These are phyloP conservation scores for Aplodontia rufa DNA, from an alignment of 2,113 vertebrate species.

Conservation along the genomic window DNA sequence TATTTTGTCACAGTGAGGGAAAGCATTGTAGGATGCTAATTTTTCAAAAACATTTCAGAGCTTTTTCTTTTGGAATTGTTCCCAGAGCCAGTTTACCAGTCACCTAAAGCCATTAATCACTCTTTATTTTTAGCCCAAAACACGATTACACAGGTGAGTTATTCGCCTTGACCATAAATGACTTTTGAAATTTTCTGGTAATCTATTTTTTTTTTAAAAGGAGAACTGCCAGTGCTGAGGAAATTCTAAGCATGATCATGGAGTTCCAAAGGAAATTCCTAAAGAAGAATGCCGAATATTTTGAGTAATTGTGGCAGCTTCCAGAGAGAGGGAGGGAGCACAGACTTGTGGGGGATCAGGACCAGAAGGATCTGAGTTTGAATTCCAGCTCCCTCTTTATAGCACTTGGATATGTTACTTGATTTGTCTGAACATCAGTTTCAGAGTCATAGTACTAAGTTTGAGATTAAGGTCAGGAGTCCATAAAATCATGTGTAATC, in stretches of 20 bases:
- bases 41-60: neutral
- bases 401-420: neutral
- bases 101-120: neutral
- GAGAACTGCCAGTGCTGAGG: neutral
- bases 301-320: neutral
- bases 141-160: neutral
- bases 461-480: neutral
- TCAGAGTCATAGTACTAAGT: neutral
- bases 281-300: neutral
- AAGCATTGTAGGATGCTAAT: neutral
- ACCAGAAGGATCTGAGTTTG: neutral
- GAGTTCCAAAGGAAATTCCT: neutral
- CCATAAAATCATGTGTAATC: neutral
- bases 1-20: neutral
- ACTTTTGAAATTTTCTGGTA: conserved; percentile 32
- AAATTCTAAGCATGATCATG: neutral
- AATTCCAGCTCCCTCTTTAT: neutral
- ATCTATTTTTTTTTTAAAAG: conserved; percentile 15
- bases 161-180: conserved; percentile 21
- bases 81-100: neutral
- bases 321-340: neutral
- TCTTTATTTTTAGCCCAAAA: neutral
- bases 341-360: neutral
- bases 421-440: neutral
- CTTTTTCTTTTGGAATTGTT: neutral